phyloP scores from a whole-genome alignment of 2,797 vertebrate species.

The Catharus ustulatus region DNA sequence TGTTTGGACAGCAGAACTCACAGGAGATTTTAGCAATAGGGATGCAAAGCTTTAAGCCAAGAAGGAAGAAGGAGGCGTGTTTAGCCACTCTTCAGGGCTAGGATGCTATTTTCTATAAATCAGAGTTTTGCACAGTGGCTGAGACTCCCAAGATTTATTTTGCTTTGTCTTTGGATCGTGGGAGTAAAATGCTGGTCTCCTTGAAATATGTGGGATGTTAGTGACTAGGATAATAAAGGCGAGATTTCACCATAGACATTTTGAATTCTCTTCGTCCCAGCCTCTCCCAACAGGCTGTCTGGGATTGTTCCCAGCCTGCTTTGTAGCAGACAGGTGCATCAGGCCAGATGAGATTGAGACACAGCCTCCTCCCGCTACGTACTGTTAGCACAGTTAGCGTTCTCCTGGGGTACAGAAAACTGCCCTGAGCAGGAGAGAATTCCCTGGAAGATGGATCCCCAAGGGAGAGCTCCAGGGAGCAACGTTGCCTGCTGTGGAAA shows the following conservation, averaged over 20 bases:
- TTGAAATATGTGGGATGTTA: background rate
- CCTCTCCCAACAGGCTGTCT: background rate
- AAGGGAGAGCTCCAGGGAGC: background rate
- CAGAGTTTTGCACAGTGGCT: background rate
- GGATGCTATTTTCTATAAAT: slow-evolving; percentile 7
- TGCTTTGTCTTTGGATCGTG: slow-evolving; percentile 2
- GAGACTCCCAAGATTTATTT: background rate
- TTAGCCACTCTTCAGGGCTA: background rate
- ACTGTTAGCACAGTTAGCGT: background rate
- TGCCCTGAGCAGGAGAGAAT: background rate
- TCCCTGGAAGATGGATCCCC: background rate
- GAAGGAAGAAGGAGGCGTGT: background rate
- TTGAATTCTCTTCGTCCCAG: background rate
- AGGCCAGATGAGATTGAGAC: background rate
- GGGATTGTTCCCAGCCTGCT: background rate
- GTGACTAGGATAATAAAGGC: background rate
- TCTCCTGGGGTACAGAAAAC: background rate
- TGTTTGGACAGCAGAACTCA: slow-evolving; percentile 15
- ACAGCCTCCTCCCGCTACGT: background rate
- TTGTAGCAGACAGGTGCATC: background rate
- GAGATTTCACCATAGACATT: background rate
- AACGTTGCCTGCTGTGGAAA: background rate
- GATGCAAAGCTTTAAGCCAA: background rate
- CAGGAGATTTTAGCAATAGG: background rate
- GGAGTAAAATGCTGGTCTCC: slow-evolving; percentile 36